These are phyloP conservation scores for Cancer borealis DNA, from an alignment of 2,888 invertebrate species.

Conservation along the genomic window DNA sequence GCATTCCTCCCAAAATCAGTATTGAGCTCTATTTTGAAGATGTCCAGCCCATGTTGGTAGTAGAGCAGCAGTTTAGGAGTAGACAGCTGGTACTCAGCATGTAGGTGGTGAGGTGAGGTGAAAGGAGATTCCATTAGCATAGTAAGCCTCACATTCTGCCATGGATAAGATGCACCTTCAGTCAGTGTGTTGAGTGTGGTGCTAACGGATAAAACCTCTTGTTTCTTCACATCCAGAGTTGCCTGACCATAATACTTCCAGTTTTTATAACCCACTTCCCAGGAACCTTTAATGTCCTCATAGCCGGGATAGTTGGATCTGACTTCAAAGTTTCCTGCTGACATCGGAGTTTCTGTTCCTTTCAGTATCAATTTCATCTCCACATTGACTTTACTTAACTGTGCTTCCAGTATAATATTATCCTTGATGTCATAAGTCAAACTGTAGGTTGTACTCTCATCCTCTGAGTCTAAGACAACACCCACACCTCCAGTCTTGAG, in stretches of 20 bases:
- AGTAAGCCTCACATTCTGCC: slow-evolving; percentile 50
- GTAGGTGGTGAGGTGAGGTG: slow-evolving; percentile 61
- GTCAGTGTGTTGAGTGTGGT: slow-evolving; percentile 5
- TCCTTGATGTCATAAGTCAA: slow-evolving; percentile 48
- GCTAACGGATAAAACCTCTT: neutral
- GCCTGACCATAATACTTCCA: slow-evolving; percentile 31
- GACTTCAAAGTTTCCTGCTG: slow-evolving; percentile 53
- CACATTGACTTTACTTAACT: slow-evolving; percentile 47
- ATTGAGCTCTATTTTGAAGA: slow-evolving; percentile 54
- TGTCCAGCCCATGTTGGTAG: slow-evolving; percentile 66
- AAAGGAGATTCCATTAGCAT: slow-evolving; percentile 63
- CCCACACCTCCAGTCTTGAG: slow-evolving; percentile 46
- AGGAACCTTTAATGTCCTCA: slow-evolving; percentile 50
- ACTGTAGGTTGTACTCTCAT: slow-evolving; percentile 41
- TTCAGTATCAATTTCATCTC: neutral
- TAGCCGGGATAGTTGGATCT: slow-evolving; percentile 53
- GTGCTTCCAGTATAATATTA: slow-evolving; percentile 49
- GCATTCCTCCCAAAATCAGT: slow-evolving; percentile 34
- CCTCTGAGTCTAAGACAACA: slow-evolving; percentile 1
- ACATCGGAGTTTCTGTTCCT: neutral
- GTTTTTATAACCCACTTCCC: slow-evolving; percentile 50
- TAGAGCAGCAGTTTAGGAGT: slow-evolving; percentile 22
- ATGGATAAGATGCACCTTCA: slow-evolving; percentile 48
- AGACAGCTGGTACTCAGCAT: slow-evolving; percentile 49
- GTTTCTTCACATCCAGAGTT: slow-evolving; percentile 44